Conservation (phyloP, 1,140 invertebrate genomes). For the Drosophila eugracilis region DNA sequence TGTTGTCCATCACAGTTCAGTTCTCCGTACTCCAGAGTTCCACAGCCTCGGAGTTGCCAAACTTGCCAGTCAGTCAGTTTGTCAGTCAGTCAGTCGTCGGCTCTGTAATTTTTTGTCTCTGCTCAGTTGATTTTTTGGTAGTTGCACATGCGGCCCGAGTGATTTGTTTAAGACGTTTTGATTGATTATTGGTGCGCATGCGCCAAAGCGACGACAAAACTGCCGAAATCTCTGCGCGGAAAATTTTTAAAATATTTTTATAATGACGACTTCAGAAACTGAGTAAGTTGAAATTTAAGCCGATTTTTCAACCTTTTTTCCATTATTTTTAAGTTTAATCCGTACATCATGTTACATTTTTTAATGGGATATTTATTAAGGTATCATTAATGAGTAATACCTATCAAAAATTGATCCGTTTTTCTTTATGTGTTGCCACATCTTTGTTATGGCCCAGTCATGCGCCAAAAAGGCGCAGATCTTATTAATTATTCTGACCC, state of each 20-base stretch:
- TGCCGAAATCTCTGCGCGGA: conserved; percentile 7
- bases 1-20: conserved; percentile 77
- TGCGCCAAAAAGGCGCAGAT: conserved; percentile 60
- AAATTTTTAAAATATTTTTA: conserved; percentile 1
- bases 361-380: not conserved
- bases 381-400: not conserved
- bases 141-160: conserved; percentile 71
- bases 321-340: no score
- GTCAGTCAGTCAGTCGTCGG: conserved; percentile 52
- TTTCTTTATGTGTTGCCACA: conserved; percentile 4
- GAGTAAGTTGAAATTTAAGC: no score
- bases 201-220: conserved; percentile 67
- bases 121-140: conserved; percentile 62
- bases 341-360: not conserved
- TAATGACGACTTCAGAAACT: not conserved
- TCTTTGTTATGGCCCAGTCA: conserved; percentile 65
- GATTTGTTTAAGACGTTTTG: conserved; percentile 84
- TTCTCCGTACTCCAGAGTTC: conserved; percentile 20
- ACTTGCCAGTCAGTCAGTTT: conserved; percentile 57
- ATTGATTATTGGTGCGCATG: conserved; percentile 79
- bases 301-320: no score
- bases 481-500: conserved; percentile 82
- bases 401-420: conserved; percentile 21
- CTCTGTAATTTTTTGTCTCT: conserved; percentile 55
- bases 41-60: conserved; percentile 62